phyloP scores from a whole-genome alignment of 2,888 invertebrate genomes.

The Pachydiplax longipennis region DNA sequence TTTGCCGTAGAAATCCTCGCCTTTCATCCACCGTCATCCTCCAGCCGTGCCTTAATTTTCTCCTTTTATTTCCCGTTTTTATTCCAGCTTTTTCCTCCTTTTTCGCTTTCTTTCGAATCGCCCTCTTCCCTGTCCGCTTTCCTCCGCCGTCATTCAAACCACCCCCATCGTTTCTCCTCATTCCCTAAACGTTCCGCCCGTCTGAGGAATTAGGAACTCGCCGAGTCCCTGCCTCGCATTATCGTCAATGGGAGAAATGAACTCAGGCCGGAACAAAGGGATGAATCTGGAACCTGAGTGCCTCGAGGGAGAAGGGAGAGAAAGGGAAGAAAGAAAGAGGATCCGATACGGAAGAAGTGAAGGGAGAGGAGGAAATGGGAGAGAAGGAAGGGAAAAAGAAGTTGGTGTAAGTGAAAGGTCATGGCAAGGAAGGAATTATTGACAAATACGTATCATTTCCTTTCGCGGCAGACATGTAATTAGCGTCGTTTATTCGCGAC shows the following conservation, averaged over 20 bases:
- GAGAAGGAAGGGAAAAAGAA: neutral
- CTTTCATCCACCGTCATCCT: neutral
- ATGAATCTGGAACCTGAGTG: conserved; percentile 14
- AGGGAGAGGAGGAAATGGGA: neutral
- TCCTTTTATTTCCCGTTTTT: neutral
- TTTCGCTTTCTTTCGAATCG: neutral
- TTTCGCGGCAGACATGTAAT: too few relatives aligned
- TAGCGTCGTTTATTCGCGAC: too few relatives aligned
- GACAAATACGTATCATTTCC: neutral
- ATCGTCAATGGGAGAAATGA: conserved; percentile 35
- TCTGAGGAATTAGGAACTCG: conserved; percentile 22
- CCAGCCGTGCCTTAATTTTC: neutral
- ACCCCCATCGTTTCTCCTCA: neutral
- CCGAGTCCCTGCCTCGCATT: neutral
- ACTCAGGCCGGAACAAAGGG: conserved; percentile 31
- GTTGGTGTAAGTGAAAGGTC: neutral
- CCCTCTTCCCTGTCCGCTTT: neutral
- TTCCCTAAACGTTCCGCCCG: neutral
- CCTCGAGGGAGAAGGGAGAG: neutral
- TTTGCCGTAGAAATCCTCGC: neutral
- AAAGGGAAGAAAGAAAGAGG: neutral
- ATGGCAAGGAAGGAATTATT: neutral
- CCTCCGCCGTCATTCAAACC: neutral
- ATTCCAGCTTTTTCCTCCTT: neutral
- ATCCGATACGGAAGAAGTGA: too few relatives aligned